These are phyloP conservation scores for Decapterus maruadsi DNA, from an alignment of 2,797 vertebrate species.

Conservation along the genomic window DNA sequence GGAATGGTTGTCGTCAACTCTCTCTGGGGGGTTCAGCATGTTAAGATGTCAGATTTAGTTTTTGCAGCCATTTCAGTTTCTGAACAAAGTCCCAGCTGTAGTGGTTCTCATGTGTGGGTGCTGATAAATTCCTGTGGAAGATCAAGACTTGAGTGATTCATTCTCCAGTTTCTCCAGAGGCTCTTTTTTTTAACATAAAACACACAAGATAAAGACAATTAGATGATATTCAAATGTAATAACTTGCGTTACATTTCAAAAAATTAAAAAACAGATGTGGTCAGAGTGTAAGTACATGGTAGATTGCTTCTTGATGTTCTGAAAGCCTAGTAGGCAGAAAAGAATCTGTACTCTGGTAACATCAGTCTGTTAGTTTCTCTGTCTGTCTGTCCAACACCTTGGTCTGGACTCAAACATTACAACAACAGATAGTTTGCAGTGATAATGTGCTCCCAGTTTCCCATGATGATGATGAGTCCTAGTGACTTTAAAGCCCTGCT, in stretches of 20 bases:
- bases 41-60: slow-evolving; percentile 53
- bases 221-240: neutral
- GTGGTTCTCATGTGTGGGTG: slow-evolving; percentile 27
- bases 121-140: slow-evolving; percentile 15
- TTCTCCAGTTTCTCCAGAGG: neutral
- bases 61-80: slow-evolving; percentile 11
- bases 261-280: neutral
- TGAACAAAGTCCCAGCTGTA: slow-evolving; percentile 32
- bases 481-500: neutral
- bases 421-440: neutral
- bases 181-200: neutral
- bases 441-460: neutral
- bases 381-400: neutral
- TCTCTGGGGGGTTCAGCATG: slow-evolving; percentile 45
- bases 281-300: neutral
- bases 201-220: neutral
- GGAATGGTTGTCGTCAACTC: slow-evolving; percentile 27
- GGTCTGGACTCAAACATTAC: neutral
- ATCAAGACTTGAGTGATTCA: slow-evolving; percentile 3
- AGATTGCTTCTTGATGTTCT: too few species aligned
- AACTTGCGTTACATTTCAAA: neutral
- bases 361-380: too few species aligned
- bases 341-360: too few species aligned
- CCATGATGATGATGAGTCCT: neutral
- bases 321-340: too few species aligned